Evolutionary conservation across 2,113 vertebrate genomes (phyloP).

Genomic region (Empidonax alnorum): DNA sequence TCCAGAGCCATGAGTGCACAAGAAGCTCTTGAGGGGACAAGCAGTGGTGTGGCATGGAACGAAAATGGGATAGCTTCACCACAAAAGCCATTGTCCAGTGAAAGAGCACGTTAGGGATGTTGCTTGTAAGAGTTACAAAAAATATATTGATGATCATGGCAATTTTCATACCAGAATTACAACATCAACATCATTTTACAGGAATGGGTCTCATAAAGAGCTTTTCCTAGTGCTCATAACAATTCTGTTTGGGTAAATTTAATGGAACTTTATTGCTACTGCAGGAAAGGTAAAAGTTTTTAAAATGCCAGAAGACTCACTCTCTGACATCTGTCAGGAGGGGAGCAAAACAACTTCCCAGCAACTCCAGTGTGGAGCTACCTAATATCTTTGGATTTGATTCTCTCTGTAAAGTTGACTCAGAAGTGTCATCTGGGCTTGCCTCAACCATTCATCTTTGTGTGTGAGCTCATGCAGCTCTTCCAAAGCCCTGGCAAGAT

Average conservation of each 20-base stretch:
- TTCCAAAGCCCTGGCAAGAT: neutral
- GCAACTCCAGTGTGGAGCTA: neutral
- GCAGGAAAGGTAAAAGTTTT: neutral
- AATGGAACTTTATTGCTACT: neutral
- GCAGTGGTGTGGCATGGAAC: neutral
- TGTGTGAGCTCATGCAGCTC: neutral
- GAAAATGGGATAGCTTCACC: neutral
- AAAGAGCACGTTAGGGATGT: neutral
- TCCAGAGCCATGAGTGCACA: neutral
- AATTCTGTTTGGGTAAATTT: neutral
- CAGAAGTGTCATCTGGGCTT: neutral
- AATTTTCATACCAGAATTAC: neutral
- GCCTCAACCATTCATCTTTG: conserved; percentile 16
- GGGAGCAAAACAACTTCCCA: neutral
- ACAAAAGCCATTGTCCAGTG: neutral
- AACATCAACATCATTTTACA: neutral
- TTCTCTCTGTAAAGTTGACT: neutral
- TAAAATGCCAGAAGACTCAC: neutral
- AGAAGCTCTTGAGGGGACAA: neutral
- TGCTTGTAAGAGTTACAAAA: neutral
- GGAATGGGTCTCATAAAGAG: neutral
- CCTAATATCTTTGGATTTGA: neutral
- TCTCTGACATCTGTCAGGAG: neutral
- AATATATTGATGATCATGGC: neutral
- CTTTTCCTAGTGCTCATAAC: neutral